Percentiles rank a stretch among this genome's conserved stretches.
Conservation (phyloP, 1,140 invertebrate genomes). For the Neodiprion fabricii region DNA sequence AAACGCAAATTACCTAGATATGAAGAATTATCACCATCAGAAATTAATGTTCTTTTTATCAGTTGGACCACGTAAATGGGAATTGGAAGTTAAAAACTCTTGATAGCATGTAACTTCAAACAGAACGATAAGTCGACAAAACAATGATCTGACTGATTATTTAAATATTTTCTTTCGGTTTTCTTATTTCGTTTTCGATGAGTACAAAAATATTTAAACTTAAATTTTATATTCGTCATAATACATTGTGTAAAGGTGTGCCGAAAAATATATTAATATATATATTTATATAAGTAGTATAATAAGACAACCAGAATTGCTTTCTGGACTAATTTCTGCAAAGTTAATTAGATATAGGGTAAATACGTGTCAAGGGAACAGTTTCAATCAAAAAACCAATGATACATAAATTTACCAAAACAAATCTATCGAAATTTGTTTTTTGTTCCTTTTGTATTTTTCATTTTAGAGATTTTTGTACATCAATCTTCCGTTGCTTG, state of each 20-base stretch:
- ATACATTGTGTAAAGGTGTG: slow-evolving; percentile 11
- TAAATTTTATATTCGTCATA: slow-evolving; percentile 17
- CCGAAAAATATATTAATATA: slow-evolving; percentile 10
- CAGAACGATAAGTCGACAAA: no score
- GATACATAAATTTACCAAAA: no score
- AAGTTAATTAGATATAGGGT: no score
- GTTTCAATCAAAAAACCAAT: no score
- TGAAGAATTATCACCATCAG: no score
- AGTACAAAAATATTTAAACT: slow-evolving; percentile 13
- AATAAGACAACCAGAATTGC: slow-evolving; percentile 11
- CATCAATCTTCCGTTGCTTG: neutral
- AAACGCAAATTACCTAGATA: neutral
- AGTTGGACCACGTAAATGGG: no score
- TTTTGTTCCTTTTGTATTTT: neutral
- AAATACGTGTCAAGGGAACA: no score
- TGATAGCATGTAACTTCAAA: no score
- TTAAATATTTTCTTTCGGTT: neutral
- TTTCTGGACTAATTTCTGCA: neutral
- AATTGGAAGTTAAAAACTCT: no score
- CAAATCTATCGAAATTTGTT: neutral
- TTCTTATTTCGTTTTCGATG: neutral
- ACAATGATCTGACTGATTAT: no score
- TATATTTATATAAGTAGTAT: slow-evolving; percentile 9
- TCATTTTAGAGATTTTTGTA: neutral
- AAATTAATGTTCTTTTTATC: no score